phyloP scores from a whole-genome alignment of 2,797 vertebrate genomes.

The Serranus cabrilla region DNA sequence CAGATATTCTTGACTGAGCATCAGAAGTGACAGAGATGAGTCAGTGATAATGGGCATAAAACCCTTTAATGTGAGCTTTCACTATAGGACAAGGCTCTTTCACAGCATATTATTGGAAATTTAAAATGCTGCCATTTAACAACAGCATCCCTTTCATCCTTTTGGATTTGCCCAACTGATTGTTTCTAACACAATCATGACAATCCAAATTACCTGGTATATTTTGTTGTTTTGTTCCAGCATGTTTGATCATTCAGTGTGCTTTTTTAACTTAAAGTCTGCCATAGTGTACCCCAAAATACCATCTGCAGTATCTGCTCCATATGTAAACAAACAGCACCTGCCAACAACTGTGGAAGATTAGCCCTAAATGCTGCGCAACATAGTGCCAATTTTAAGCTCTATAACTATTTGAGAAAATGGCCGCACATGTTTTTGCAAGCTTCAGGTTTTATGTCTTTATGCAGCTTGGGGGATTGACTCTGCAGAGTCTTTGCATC shows the following conservation, averaged over 20 bases:
- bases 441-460: slow-evolving; percentile 17
- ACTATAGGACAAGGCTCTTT: slow-evolving; percentile 1
- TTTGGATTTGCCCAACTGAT: neutral
- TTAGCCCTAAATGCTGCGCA: slow-evolving; percentile 44
- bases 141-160: neutral
- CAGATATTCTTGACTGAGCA: neutral
- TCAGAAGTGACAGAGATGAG: neutral
- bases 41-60: neutral
- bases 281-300: slow-evolving; percentile 42
- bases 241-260: slow-evolving; percentile 43
- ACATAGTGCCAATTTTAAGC: slow-evolving; percentile 16
- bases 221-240: slow-evolving; percentile 51
- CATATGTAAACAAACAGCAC: slow-evolving; percentile 56
- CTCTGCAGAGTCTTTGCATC: slow-evolving; percentile 4
- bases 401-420: slow-evolving; percentile 26
- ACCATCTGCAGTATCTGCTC: slow-evolving; percentile 57
- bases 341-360: slow-evolving; percentile 42
- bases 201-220: slow-evolving; percentile 24
- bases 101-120: slow-evolving; percentile 1
- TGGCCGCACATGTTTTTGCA: neutral
- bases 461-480: slow-evolving; percentile 49
- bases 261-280: slow-evolving; percentile 39
- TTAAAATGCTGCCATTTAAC: slow-evolving; percentile 24
- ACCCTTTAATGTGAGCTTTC: neutral
- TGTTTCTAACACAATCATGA: slow-evolving; percentile 28